These are phyloP conservation scores for Augochlorella aurata DNA, from an alignment of 2,888 invertebrate genomes.

Conservation along the genomic window DNA sequence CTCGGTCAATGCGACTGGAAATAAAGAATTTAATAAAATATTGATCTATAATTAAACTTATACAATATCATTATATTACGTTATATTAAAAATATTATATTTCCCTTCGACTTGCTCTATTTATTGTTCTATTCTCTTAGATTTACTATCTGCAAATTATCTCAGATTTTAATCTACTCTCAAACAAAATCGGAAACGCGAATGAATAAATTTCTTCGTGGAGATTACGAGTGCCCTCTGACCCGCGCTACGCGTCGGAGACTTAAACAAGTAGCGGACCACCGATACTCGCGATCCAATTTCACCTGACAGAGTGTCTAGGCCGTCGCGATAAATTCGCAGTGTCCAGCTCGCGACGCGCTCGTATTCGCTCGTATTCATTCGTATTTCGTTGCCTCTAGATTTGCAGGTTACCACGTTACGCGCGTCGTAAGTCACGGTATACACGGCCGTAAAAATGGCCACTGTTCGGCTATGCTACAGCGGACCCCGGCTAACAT, in stretches of 20 bases:
- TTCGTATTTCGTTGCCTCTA: not conserved
- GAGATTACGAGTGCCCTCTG: not conserved
- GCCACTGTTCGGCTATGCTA: not conserved
- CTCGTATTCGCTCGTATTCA: not conserved
- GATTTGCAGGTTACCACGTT: not conserved
- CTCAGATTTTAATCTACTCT: too few relatives aligned
- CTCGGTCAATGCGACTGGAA: too few relatives aligned
- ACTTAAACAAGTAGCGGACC: not conserved
- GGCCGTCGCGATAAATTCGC: conserved; percentile 6
- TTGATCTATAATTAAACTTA: too few relatives aligned
- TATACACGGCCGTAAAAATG: not conserved
- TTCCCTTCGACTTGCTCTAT: too few relatives aligned
- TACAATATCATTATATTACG: too few relatives aligned
- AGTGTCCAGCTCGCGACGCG: not conserved
- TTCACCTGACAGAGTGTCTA: not conserved
- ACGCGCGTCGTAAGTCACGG: conserved; percentile 10
- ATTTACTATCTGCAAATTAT: too few relatives aligned
- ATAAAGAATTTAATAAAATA: too few relatives aligned
- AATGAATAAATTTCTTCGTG: too few relatives aligned
- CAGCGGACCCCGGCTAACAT: not conserved
- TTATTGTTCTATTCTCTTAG: too few relatives aligned
- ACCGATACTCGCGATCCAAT: not conserved
- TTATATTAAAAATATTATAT: too few relatives aligned
- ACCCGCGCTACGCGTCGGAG: not conserved
- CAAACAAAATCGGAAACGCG: too few relatives aligned